Percentiles rank a stretch among this genome's conserved stretches.
These are phyloP conservation scores for Pelagia noctiluca DNA, from an alignment of 30 jellyfish, hydroid and myxozoan species.

Conservation along the genomic window DNA sequence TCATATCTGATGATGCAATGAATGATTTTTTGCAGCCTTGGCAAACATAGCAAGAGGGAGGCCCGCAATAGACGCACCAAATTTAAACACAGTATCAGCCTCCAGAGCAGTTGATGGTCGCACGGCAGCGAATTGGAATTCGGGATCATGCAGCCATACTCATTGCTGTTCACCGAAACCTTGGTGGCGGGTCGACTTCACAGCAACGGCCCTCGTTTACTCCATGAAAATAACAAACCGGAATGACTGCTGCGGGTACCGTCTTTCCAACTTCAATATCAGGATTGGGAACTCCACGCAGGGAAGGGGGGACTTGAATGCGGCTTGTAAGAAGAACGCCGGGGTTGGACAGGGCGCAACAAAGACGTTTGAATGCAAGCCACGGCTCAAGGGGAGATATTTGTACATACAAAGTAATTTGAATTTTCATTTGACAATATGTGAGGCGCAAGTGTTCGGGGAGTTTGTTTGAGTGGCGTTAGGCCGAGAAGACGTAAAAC, in stretches of 20 bases:
- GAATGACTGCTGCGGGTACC: slow-evolving; percentile 40
- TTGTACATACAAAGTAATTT: slow-evolving; percentile 3
- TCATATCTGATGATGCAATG: background rate
- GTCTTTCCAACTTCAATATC: slow-evolving; percentile 32
- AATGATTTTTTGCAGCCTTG: background rate
- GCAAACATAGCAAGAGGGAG: slow-evolving; percentile 59
- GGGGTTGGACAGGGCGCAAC: slow-evolving; percentile 40
- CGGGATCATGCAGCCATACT: slow-evolving; percentile 51
- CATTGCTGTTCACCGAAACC: slow-evolving; percentile 25
- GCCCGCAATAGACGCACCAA: slow-evolving; percentile 3
- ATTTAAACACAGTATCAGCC: background rate
- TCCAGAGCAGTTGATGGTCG: slow-evolving; percentile 57
- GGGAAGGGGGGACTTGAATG: slow-evolving; percentile 15
- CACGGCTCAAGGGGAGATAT: slow-evolving; percentile 34
- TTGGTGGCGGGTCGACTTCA: slow-evolving; percentile 74
- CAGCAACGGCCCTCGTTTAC: slow-evolving; percentile 38
- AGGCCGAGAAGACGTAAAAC: too few relatives aligned
- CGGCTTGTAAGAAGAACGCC: background rate
- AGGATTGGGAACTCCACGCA: slow-evolving; percentile 7
- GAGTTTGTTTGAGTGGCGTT: too few relatives aligned
- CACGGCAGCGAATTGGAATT: background rate
- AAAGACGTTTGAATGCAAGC: slow-evolving; percentile 16
- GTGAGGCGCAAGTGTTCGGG: slow-evolving; percentile 30
- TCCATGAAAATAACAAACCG: slow-evolving; percentile 57
- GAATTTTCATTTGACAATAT: background rate